A percentile compares a stretch with the other conserved stretches of the same genome.
These are phyloP conservation scores for Hirudo medicinalis DNA, from an alignment of 1,140 invertebrate species.

Conservation along the genomic window DNA sequence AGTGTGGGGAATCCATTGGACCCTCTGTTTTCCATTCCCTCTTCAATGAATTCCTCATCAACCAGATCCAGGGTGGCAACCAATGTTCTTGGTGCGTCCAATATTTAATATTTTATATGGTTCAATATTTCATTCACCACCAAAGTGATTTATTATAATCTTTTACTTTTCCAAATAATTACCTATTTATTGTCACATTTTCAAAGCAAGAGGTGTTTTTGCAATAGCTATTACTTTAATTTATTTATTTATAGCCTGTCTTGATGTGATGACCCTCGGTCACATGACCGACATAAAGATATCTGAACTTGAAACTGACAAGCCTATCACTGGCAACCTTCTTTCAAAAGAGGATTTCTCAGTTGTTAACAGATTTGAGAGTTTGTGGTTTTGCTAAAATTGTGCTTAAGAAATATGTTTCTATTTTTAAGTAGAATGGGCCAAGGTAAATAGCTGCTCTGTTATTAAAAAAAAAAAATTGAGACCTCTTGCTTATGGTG, in stretches of 20 bases:
- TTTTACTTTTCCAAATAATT: too few relatives aligned
- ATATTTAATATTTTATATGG: too few relatives aligned
- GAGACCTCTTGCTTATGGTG: too few relatives aligned
- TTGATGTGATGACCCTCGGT: conserved; percentile 72
- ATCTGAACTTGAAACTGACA: conserved; percentile 34
- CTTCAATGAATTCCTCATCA: background rate
- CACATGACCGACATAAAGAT: conserved; percentile 54
- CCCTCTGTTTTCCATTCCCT: conserved; percentile 2
- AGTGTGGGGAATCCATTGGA: background rate
- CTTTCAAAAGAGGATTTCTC: conserved; percentile 63
- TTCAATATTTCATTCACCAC: too few relatives aligned
- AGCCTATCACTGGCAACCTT: conserved; percentile 42
- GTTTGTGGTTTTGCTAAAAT: conserved; percentile 40
- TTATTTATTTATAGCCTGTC: conserved; percentile 46
- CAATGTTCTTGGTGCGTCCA: background rate
- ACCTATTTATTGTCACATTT: too few relatives aligned
- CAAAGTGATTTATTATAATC: too few relatives aligned
- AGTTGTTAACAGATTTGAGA: conserved; percentile 77
- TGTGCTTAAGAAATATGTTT: background rate
- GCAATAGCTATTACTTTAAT: background rate
- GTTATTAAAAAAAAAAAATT: too few relatives aligned
- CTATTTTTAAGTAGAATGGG: background rate
- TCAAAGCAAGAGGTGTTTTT: too few relatives aligned
- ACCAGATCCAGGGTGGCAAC: conserved; percentile 1
- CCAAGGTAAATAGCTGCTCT: background rate